A percentile compares a stretch with the other conserved stretches of the same genome.
These are phyloP conservation scores for Reticulitermes speratus DNA, from an alignment of 1,140 invertebrate genomes.

Conservation along the genomic window DNA sequence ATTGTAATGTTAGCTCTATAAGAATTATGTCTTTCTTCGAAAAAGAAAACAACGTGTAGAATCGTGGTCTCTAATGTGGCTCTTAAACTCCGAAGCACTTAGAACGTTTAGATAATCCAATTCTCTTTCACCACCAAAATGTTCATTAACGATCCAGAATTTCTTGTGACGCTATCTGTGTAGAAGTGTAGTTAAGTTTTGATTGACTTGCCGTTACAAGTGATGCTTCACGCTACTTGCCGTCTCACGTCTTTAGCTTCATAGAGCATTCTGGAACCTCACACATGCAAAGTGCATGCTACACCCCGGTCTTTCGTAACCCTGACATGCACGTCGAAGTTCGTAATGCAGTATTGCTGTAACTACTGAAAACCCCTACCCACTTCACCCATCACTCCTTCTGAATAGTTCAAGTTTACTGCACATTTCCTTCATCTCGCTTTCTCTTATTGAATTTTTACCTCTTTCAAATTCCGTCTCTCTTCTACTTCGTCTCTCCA, in stretches of 20 bases:
- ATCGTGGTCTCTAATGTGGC: too few relatives aligned
- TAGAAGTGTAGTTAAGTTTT: not conserved
- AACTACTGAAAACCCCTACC: not conserved
- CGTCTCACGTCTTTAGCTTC: not conserved
- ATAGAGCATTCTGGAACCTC: not conserved
- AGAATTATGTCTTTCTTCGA: too few relatives aligned
- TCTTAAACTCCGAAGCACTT: not conserved
- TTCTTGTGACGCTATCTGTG: not conserved
- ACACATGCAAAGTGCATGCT: not conserved
- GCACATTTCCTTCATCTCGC: not conserved
- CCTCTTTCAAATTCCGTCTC: not conserved
- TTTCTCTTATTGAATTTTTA: conserved; percentile 2
- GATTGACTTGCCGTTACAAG: not conserved
- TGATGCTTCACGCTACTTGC: not conserved
- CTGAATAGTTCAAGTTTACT: not conserved
- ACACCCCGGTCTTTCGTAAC: not conserved
- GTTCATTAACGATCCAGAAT: not conserved
- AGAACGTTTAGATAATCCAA: not conserved
- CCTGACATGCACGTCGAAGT: conserved; percentile 2
- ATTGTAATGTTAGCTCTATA: too few relatives aligned
- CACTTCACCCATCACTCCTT: too few relatives aligned
- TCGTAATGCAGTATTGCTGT: conserved; percentile 12
- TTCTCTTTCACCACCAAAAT: not conserved
- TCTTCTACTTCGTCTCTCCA: not conserved
- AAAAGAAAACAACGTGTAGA: too few relatives aligned